Base-by-base conservation (phyloP, 2,888 invertebrate genomes). In the Molorchus minor region DNA sequence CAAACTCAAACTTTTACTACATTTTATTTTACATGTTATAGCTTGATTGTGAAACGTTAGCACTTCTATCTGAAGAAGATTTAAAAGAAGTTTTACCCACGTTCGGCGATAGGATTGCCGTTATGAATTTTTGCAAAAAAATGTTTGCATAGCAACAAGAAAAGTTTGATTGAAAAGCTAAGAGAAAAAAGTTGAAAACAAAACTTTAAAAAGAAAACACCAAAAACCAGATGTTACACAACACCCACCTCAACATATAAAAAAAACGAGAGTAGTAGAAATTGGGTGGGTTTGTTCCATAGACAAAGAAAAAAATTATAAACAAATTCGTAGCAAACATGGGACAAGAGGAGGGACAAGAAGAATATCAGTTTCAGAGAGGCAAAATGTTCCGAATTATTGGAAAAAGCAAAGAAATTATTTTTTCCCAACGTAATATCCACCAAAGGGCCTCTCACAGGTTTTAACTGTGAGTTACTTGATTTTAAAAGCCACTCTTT, bases 131-230 rank as follows among this genome's bases (percentile, higher is more conserved):
- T 30, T 30, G 30, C 30, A 30, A 30, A 7, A 30, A 30, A 30
- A 30, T n/a, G 30, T 30, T 30, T 30, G 30, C 30, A 30, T n/a
- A 30, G 30, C 30, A 30, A 30, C 30, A 30, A 30, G 30, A 30
- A 30, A 30, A 30, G 30, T 30, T 30, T 30, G 30, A 30, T 30
- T 30, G 30, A 30, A 7, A 30, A 30, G 30, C 8, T 30, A 7
- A 30, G 30, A 30, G 30, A 30, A 12, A 30, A 30, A 30, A n/a
- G 30, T 30, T 30, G 30, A 30, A 30, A 30, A 30, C 7, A 30
- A 30, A 30, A 30, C 30, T 30, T 30, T 5, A 30, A 30, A 30
- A 30, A 12, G 30, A 30, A 30, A 2, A 30, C 2, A 30, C 2
- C 2, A 2, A 30, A 30, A 30, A 2, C 30, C n/a, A 2, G 30